Percentiles rank a stretch among this genome's conserved stretches.
Evolutionary conservation across 2,888 invertebrate species (phyloP).

Genomic region (Hesperia comma): DNA sequence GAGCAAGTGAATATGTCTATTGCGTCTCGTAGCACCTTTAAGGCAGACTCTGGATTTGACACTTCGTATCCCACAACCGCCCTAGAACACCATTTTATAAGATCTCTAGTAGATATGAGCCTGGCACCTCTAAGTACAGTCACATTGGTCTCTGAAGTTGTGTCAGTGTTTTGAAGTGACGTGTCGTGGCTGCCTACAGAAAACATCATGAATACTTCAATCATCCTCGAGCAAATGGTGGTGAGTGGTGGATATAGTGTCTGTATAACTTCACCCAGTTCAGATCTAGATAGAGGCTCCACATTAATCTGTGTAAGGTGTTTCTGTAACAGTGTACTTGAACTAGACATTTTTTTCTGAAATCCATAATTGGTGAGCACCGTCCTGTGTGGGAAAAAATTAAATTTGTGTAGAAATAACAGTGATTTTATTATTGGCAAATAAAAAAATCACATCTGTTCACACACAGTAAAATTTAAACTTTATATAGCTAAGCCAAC

Average conservation of each 20-base stretch:
- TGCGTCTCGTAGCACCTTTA: conserved; percentile 93
- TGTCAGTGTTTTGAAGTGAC: conserved; percentile 70
- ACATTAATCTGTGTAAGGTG: conserved; percentile 92
- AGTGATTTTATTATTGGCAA: no score
- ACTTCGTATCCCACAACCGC: conserved; percentile 89
- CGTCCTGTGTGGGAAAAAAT: conserved; percentile 69
- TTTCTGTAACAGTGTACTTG: conserved; percentile 90
- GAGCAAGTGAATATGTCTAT: conserved; percentile 96
- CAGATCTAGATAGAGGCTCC: conserved; percentile 89
- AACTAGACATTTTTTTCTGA: conserved; percentile 85
- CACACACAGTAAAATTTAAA: background rate
- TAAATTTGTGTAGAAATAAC: background rate
- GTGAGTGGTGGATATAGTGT: conserved; percentile 87
- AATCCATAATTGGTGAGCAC: conserved; percentile 84
- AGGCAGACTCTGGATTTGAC: conserved; percentile 86
- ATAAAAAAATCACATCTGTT: no score
- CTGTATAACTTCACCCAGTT: conserved; percentile 89
- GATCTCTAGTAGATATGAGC: conserved; percentile 92
- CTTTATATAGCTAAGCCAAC: background rate
- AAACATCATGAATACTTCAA: conserved; percentile 93
- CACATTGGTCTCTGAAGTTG: conserved; percentile 49
- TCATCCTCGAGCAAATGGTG: conserved; percentile 89
- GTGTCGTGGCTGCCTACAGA: conserved; percentile 87
- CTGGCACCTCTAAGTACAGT: conserved; percentile 81
- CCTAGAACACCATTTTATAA: conserved; percentile 95